Conservation (phyloP, 2,113 vertebrate genomes). For the Monopterus albus region DNA sequence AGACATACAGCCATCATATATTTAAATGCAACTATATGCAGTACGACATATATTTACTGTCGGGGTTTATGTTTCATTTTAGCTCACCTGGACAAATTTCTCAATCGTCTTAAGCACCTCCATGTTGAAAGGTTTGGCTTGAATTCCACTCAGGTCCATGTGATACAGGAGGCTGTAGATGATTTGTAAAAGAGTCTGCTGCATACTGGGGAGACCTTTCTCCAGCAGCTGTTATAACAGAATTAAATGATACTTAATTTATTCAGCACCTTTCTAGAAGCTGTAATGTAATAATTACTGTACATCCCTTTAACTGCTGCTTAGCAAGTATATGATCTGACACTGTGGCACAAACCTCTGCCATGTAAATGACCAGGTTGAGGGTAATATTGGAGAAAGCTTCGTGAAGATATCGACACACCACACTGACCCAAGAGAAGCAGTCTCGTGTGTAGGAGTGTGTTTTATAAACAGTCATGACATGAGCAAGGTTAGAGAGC, state of each 20-base stretch:
- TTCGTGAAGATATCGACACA: conserved; percentile 97
- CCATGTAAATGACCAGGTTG: conserved; percentile 94
- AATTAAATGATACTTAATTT: conserved; percentile 14
- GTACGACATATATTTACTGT: neutral
- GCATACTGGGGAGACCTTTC: conserved; percentile 95
- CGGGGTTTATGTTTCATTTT: neutral
- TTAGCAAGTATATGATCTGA: neutral
- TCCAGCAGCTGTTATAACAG: conserved; percentile 87
- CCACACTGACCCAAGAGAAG: conserved; percentile 95
- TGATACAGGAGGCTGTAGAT: conserved; percentile 97
- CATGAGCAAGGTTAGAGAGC: conserved; percentile 95
- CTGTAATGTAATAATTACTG: neutral
- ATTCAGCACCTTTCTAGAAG: neutral
- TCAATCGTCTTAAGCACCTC: conserved; percentile 98
- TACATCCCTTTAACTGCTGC: neutral
- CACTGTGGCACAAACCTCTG: conserved; percentile 85
- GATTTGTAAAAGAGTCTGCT: conserved; percentile 95
- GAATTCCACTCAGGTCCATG: conserved; percentile 91
- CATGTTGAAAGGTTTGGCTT: conserved; percentile 94
- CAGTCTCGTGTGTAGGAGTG: conserved; percentile 95
- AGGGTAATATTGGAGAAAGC: conserved; percentile 92
- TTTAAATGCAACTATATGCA: too few relatives aligned
- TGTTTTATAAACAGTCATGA: conserved; percentile 98
- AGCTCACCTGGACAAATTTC: conserved; percentile 94
- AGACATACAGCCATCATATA: neutral